Percentiles rank a stretch among this genome's conserved stretches.
These are phyloP conservation scores for Ceyx cyanopectus DNA, from an alignment of 2,113 vertebrate genomes.

Conservation along the genomic window DNA sequence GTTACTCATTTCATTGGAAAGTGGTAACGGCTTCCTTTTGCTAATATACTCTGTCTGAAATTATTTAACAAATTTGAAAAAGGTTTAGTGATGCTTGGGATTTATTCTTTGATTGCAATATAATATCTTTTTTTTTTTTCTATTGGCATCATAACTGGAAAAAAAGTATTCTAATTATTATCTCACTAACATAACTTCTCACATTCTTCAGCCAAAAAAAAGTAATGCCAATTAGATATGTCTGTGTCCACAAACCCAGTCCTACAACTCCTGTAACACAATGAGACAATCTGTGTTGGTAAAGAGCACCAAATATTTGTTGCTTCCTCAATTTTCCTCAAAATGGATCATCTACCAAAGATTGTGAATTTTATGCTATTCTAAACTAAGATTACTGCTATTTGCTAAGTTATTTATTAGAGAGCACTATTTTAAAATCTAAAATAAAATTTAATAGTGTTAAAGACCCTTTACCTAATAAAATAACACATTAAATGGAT, in stretches of 20 bases:
- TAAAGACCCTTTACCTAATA: not conserved
- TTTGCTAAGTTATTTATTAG: not conserved
- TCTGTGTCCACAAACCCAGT: not conserved
- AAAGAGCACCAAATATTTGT: constrained; percentile 23
- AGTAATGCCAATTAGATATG: constrained; percentile 27
- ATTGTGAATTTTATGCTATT: not conserved
- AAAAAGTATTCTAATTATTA: constrained; percentile 28
- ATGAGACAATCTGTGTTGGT: constrained; percentile 32
- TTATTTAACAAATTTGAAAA: constrained; percentile 42
- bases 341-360: not conserved
- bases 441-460: not conserved
- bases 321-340: not conserved
- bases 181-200: constrained; percentile 8
- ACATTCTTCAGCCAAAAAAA: constrained; percentile 29
- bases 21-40: constrained; percentile 3
- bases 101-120: not conserved
- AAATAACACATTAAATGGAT: not conserved
- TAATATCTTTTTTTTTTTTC: not conserved
- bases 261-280: not conserved
- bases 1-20: constrained; percentile 54
- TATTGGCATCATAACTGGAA: not conserved
- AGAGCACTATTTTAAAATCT: not conserved
- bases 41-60: constrained; percentile 23
- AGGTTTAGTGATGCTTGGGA: not conserved
- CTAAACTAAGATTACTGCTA: not conserved